These are phyloP conservation scores for Porites rus DNA, from an alignment of 92 coral and sea anemone species.

Conservation along the genomic window DNA sequence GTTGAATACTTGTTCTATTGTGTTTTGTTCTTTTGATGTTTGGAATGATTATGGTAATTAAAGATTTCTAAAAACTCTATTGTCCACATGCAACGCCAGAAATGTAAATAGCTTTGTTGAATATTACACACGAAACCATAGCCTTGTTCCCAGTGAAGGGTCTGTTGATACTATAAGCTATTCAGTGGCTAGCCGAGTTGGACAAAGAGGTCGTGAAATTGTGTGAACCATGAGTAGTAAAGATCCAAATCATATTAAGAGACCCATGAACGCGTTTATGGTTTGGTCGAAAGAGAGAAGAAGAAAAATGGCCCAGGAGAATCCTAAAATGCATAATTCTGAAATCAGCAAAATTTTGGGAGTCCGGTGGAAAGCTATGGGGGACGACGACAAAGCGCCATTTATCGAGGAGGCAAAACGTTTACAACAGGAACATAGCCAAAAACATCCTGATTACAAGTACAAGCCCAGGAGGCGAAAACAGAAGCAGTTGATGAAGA, in stretches of 20 bases:
- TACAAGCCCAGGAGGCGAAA: constrained; percentile 97
- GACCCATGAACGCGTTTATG: constrained; percentile 99
- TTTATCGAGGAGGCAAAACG: constrained; percentile 95
- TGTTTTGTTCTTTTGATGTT: constrained; percentile 91
- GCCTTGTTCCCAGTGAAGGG: constrained; percentile 81
- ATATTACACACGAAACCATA: constrained; percentile 78
- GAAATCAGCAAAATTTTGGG: constrained; percentile 98
- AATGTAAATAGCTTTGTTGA: constrained; percentile 99
- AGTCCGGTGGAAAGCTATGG: constrained; percentile 83
- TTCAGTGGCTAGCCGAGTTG: constrained; percentile 64
- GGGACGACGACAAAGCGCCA: constrained; percentile 84
- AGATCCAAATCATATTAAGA: constrained; percentile 91
- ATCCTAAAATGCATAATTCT: constrained; percentile 98
- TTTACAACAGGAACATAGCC: constrained; percentile 94
- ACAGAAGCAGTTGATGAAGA: constrained; percentile 94
- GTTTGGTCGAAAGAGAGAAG: constrained; percentile 95
- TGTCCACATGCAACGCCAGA: constrained; percentile 99
- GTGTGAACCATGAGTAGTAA: constrained; percentile 77
- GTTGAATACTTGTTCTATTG: constrained; percentile 79
- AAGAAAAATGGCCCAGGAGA: constrained; percentile 85
- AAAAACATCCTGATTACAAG: constrained; percentile 95
- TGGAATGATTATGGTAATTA: constrained; percentile 99
- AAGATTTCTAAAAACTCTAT: constrained; percentile 97
- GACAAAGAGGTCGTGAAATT: constrained; percentile 66
- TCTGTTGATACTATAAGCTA: constrained; percentile 83